phyloP scores from a whole-genome alignment of 2,888 invertebrate species.

The Oligia latruncula region DNA sequence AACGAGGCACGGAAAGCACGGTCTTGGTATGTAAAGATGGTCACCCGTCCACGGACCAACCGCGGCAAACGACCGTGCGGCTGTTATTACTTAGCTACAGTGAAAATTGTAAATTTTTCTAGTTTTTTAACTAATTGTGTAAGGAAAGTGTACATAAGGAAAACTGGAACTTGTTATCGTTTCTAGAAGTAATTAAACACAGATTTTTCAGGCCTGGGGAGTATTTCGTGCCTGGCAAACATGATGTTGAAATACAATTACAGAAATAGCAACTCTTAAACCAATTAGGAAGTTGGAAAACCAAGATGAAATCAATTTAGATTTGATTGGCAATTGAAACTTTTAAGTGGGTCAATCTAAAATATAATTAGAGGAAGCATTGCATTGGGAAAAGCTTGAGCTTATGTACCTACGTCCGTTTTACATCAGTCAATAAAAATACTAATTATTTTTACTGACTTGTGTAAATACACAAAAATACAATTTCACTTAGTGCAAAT shows the following conservation, averaged over 20 bases:
- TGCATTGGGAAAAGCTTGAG: not conserved
- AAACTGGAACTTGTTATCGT: not conserved
- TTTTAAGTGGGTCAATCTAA: constrained; percentile 43
- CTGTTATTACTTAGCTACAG: no score
- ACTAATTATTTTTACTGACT: not conserved
- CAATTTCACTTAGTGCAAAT: not conserved
- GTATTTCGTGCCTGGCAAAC: constrained; percentile 2
- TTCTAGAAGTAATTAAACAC: not conserved
- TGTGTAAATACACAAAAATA: not conserved
- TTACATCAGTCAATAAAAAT: not conserved
- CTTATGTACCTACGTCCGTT: not conserved
- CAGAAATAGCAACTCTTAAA: constrained; percentile 31
- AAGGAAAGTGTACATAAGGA: not conserved
- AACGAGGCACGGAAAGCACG: no score
- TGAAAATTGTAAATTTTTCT: not conserved
- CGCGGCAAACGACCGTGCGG: no score
- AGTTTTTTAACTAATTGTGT: not conserved
- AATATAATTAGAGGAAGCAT: constrained; percentile 26
- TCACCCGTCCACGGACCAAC: no score
- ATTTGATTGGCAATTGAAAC: constrained; percentile 51
- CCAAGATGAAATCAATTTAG: constrained; percentile 49
- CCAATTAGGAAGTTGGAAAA: constrained; percentile 52
- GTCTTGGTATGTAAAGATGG: no score
- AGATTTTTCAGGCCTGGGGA: not conserved
- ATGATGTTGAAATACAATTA: constrained; percentile 29